Evolutionary conservation across 30 jellyfish, hydroid and myxozoan species (phyloP).

Genomic region (Pseudorhiza aurosa): DNA sequence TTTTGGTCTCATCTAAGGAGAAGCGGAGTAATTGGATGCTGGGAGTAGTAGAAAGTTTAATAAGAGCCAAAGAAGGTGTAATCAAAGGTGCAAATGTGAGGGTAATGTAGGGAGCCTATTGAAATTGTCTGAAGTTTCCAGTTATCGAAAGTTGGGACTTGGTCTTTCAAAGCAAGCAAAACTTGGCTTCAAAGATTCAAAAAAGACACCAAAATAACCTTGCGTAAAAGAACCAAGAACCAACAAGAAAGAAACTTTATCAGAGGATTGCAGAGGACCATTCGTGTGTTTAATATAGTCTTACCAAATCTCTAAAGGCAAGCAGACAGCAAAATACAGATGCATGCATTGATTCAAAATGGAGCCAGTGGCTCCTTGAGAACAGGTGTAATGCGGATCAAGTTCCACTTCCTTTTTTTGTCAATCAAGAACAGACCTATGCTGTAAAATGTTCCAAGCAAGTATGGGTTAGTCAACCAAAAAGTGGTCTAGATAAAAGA

Average conservation of each 20-base stretch:
- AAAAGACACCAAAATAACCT: conserved; percentile 28
- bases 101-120: too few species aligned
- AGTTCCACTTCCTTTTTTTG: conserved; percentile 50
- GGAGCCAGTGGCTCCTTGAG: conserved; percentile 51
- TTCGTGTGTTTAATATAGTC: conserved; percentile 38
- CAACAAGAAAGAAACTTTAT: conserved; percentile 34
- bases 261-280: conserved; percentile 46
- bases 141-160: too few species aligned
- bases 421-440: conserved; percentile 28
- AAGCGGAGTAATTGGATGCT: too few species aligned
- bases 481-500: conserved; percentile 41
- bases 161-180: conserved; percentile 35
- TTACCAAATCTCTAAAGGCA: conserved; percentile 33
- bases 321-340: conserved; percentile 41
- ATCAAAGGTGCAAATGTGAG: too few species aligned
- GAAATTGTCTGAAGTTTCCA: too few species aligned
- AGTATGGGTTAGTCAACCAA: conserved; percentile 54
- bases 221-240: conserved; percentile 45
- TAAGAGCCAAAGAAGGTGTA: too few species aligned
- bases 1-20: too few species aligned
- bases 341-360: conserved; percentile 40
- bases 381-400: conserved; percentile 56
- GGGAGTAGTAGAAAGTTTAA: too few species aligned
- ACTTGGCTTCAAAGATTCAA: conserved; percentile 54
- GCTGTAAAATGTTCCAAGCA: conserved; percentile 28